Conservation (phyloP, 2,888 invertebrate genomes). For the Trichacis sp. region DNA sequence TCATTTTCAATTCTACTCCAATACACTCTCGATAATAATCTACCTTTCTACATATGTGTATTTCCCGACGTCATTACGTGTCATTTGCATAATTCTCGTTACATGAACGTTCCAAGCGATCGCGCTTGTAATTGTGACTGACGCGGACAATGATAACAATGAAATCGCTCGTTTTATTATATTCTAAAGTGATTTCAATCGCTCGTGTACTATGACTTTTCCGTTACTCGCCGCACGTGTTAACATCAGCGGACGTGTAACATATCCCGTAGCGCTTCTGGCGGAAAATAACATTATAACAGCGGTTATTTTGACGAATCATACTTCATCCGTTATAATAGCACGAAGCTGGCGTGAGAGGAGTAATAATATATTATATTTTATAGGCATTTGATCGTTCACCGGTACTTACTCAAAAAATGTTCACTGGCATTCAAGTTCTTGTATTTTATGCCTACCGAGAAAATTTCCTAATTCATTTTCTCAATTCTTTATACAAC, state of each 20-base stretch:
- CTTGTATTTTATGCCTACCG: too few species aligned
- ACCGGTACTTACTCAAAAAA: conserved; percentile 16
- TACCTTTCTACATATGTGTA: background rate
- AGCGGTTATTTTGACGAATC: conserved; percentile 40
- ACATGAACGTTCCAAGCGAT: background rate
- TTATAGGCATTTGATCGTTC: conserved; percentile 25
- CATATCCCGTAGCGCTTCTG: conserved; percentile 34
- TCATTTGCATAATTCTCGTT: conserved; percentile 1
- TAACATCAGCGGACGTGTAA: conserved; percentile 40
- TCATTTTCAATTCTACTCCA: too few species aligned
- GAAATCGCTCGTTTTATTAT: conserved; percentile 37
- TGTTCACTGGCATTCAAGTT: too few species aligned
- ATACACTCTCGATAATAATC: background rate
- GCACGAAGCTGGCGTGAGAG: conserved; percentile 34
- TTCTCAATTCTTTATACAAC: too few species aligned
- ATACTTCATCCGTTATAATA: conserved; percentile 40
- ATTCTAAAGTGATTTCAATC: conserved; percentile 36
- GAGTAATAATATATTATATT: conserved; percentile 32
- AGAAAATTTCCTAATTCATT: too few species aligned
- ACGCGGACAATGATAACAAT: conserved; percentile 33
- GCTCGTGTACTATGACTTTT: conserved; percentile 37
- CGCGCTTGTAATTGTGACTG: background rate
- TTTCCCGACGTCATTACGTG: background rate
- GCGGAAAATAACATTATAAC: conserved; percentile 32
- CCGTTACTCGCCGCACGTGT: conserved; percentile 41